A percentile compares a stretch with the other conserved stretches of the same genome.
These are phyloP conservation scores for Nipponacmea schrenckii DNA, from an alignment of 2,888 invertebrate species.

Conservation along the genomic window DNA sequence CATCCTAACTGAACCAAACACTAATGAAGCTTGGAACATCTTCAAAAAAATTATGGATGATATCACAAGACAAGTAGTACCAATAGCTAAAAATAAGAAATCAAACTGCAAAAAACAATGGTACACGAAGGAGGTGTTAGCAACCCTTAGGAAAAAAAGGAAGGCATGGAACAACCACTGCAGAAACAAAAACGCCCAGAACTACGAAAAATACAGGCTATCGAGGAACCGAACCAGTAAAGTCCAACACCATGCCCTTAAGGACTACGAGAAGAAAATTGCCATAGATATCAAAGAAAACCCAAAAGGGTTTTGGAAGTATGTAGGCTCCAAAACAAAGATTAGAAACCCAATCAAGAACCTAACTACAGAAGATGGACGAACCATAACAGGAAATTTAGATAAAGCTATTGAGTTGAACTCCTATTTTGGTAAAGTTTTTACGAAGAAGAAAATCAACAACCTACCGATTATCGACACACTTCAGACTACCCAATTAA, in stretches of 20 bases:
- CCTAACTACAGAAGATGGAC: neutral
- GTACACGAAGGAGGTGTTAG: no score
- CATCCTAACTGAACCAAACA: no score
- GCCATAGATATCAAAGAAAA: neutral
- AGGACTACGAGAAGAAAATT: neutral
- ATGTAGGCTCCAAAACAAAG: neutral
- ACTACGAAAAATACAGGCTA: neutral
- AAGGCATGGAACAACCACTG: no score
- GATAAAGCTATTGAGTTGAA: conserved; percentile 15
- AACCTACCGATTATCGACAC: neutral
- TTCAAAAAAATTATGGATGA: no score
- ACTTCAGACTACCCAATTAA: neutral
- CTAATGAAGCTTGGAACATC: no score
- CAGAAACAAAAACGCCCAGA: neutral
- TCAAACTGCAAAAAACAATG: no score
- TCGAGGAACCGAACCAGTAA: neutral
- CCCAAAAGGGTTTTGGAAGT: neutral
- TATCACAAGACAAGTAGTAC: no score
- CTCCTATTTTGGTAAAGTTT: conserved; percentile 11
- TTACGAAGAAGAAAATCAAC: neutral
- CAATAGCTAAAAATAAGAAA: no score
- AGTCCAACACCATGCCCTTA: neutral
- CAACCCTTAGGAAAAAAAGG: no score
- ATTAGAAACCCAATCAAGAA: neutral
- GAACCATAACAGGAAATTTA: neutral